These are phyloP conservation scores for Hippolais icterina DNA, from an alignment of 2,113 vertebrate species.

Conservation along the genomic window DNA sequence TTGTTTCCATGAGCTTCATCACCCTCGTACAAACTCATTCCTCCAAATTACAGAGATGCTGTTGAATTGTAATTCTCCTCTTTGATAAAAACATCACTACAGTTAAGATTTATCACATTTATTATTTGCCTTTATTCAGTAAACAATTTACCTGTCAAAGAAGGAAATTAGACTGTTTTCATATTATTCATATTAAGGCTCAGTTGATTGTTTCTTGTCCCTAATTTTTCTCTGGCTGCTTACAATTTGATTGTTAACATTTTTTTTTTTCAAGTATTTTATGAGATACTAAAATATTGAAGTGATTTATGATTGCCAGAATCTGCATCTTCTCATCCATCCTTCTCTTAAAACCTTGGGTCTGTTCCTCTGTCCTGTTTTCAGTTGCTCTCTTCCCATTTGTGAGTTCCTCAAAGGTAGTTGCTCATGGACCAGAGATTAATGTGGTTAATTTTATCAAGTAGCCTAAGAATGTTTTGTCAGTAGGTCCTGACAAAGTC, in stretches of 20 bases:
- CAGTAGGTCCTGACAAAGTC: not conserved
- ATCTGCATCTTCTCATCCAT: not conserved
- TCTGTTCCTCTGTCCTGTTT: not conserved
- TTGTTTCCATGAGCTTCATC: not conserved
- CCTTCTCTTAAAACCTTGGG: not conserved
- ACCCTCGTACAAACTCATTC: not conserved
- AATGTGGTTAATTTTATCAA: not conserved
- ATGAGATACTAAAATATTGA: not conserved
- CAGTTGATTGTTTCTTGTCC: slow-evolving; percentile 36
- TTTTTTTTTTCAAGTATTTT: slow-evolving; percentile 12
- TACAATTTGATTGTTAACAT: slow-evolving; percentile 12
- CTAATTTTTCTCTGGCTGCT: slow-evolving; percentile 28
- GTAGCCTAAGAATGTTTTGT: not conserved
- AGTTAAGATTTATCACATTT: slow-evolving; percentile 28
- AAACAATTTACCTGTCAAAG: slow-evolving; percentile 52
- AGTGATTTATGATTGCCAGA: slow-evolving; percentile 10
- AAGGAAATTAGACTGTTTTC: slow-evolving; percentile 34
- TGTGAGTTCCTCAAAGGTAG: not conserved
- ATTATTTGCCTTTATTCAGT: slow-evolving; percentile 47
- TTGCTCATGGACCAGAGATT: not conserved
- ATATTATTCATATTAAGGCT: slow-evolving; percentile 43
- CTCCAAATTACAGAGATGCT: slow-evolving; percentile 1
- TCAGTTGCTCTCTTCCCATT: not conserved
- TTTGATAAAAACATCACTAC: slow-evolving; percentile 38
- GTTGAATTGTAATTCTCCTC: slow-evolving; percentile 25